Conservation (phyloP, 1,140 invertebrate genomes). For the Maniola jurtina region DNA sequence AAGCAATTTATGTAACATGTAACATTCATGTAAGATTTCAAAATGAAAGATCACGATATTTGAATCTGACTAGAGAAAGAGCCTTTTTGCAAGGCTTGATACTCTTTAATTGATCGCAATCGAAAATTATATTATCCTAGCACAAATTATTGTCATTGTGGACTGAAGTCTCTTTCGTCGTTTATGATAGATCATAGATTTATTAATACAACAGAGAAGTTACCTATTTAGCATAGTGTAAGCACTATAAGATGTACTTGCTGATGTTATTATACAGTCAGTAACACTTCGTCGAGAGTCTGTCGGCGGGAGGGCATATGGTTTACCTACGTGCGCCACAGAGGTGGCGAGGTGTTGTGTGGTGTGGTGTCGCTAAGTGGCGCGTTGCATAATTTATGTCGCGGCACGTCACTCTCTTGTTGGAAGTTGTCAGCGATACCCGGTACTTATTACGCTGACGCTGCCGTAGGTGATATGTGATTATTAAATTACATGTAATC, state of each 20-base stretch:
- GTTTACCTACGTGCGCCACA: conserved; percentile 10
- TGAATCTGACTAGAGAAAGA: too few relatives aligned
- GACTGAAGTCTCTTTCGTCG: too few relatives aligned
- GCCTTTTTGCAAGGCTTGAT: too few relatives aligned
- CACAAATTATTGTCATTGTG: too few relatives aligned
- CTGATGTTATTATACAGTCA: neutral
- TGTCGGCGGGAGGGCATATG: conserved; percentile 19
- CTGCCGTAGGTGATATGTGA: conserved; percentile 15
- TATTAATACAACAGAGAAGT: too few relatives aligned
- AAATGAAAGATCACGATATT: neutral
- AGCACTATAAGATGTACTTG: neutral
- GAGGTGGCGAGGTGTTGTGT: conserved; percentile 39
- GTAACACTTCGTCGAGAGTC: conserved; percentile 10
- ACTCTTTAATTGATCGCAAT: too few relatives aligned
- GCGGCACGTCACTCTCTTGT: conserved; percentile 60
- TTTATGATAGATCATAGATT: too few relatives aligned
- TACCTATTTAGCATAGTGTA: neutral
- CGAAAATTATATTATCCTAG: too few relatives aligned
- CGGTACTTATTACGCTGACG: conserved; percentile 48
- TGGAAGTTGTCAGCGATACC: conserved; percentile 47
- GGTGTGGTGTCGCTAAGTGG: conserved; percentile 60
- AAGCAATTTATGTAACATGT: neutral
- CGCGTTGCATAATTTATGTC: conserved; percentile 72
- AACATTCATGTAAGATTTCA: neutral
- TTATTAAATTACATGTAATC: conserved; percentile 10